phyloP scores from a whole-genome alignment of 2,888 invertebrate genomes.

The Laspeyria flexula region DNA sequence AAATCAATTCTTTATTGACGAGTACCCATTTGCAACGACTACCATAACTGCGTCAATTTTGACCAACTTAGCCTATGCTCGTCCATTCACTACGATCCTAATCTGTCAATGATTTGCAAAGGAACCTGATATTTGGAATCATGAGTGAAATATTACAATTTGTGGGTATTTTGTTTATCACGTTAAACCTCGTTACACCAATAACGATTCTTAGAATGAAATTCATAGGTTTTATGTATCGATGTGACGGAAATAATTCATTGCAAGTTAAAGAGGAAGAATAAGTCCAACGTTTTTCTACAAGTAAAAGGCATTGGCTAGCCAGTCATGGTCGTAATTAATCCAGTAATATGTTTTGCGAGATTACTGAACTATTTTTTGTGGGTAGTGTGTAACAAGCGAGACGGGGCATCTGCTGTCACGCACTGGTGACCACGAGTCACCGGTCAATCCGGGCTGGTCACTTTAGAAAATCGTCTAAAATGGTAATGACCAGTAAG shows the following conservation, averaged over 20 bases:
- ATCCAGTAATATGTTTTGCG: slow-evolving; percentile 32
- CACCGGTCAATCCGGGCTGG: slow-evolving; percentile 6
- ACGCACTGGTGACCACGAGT: slow-evolving; percentile 28
- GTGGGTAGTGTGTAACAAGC: slow-evolving; percentile 38
- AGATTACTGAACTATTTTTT: slow-evolving; percentile 30
- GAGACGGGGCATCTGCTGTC: slow-evolving; percentile 40
- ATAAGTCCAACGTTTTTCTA: slow-evolving; percentile 1
- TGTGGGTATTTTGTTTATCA: too few relatives aligned
- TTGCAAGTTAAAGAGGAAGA: not conserved
- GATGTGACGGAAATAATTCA: not conserved
- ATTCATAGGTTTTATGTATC: too few relatives aligned
- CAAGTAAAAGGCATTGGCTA: slow-evolving; percentile 21
- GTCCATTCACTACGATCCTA: too few relatives aligned
- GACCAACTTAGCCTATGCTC: too few relatives aligned
- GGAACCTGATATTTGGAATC: too few relatives aligned
- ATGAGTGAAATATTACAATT: too few relatives aligned
- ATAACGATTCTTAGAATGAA: too few relatives aligned
- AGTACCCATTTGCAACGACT: too few relatives aligned
- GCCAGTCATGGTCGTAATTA: slow-evolving; percentile 26
- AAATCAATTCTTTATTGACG: too few relatives aligned
- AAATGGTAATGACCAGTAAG: not conserved
- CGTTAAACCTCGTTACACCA: too few relatives aligned
- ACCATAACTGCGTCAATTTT: too few relatives aligned
- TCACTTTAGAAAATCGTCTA: slow-evolving; percentile 3
- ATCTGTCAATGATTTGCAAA: too few relatives aligned